Evolutionary conservation across 2,888 invertebrate genomes (phyloP), one percentile per base, ranked within the genome.

Genomic region (Linyphia triangularis): DNA sequence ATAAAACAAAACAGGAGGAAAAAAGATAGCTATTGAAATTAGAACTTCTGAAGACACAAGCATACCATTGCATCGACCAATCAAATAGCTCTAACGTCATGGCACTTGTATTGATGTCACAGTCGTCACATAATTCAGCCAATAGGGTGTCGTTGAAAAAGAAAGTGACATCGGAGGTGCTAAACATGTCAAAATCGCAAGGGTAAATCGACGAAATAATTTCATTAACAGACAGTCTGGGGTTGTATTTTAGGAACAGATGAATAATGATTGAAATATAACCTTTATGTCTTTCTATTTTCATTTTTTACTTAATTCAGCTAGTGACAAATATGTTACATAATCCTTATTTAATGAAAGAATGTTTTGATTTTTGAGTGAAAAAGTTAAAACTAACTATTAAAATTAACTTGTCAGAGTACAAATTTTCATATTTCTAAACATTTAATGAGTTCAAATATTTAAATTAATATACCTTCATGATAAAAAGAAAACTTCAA

Each of bases 1-100:
- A 69, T 59, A 81, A 81, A 82, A 79, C 26, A 59, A 82, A 37
- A 61, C 40, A 63, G 37, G 28, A 70, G 69, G 72, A 72, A 82
- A 82, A 61, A 59, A 61, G 78, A 70, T 72, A 40, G 82, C 63
- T 26, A 82, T 61, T 82, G 82, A 70, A 82, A 72, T 72, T 82
- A 82, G 82, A 82, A 72, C 82, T 72, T 82, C 57, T 43, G 30
- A 65, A 69, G 67, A 67, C n/a, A n/a, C 43, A 33, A 28, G 30
- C 69, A 72, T 72, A 40, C 63, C 59, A 82, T 61, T 61, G 59
- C 13, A 26, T 3, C 24, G 33, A 57, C 69, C 69, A 79, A 79
- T 67, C 30, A 43, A 30, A 67, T 24, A 51, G 16, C 51, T 43
- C 67, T n/a, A 30, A 70, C 81, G 81, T 81, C 81, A 81, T 37